Base-by-base conservation (phyloP, 2,113 vertebrate genomes). In the Felis chaus region DNA sequence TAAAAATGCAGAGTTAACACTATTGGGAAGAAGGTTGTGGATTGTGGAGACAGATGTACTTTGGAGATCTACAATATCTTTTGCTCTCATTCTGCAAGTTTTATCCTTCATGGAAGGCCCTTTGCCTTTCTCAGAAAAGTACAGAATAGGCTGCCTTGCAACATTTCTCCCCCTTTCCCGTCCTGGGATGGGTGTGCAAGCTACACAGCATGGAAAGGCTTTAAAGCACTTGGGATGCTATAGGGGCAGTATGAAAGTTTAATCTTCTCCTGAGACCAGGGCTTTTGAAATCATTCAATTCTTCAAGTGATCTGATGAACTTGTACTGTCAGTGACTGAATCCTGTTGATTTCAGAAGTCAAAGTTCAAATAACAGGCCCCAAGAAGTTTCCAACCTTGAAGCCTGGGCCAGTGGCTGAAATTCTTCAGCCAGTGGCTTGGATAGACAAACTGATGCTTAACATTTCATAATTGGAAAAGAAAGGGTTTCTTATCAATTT, bases 1-100 rank as follows among this genome's bases (percentile, higher is more conserved):
- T 98, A 98, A 96, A 98, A 99, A 98, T 97, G 98, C 98, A 96
- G 97, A 98, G 94, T 98, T 97, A 98, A 98, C 98, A 98, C 98
- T 98, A 98, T 74, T 63, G 97, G 97, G 98, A 98, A 97, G 97
- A 83, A 98, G 98, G 98, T 98, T 95, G 96, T 91, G 98, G 98
- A 98, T 98, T 98, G 97, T 97, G 94, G 98, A 98, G 98, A 45
- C 45, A 45, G 45, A 98, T 98, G 98, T 97, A 97, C 98, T 98
- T 94, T 98, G 97, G 97, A 98, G 98, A 98, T 97, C 21, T 73
- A 97, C 98, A 98, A 98, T 97, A 95, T 97, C 95, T 96, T 48
- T 96, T 98, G 97, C 95, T 97, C 61, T 90, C 97, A 55, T 78
- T 76, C 96, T 76, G 96, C 93, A 94, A 88, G 0, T 41, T 97